Base-by-base conservation (phyloP, 2,888 invertebrate genomes). In the Macrophya annulata region DNA sequence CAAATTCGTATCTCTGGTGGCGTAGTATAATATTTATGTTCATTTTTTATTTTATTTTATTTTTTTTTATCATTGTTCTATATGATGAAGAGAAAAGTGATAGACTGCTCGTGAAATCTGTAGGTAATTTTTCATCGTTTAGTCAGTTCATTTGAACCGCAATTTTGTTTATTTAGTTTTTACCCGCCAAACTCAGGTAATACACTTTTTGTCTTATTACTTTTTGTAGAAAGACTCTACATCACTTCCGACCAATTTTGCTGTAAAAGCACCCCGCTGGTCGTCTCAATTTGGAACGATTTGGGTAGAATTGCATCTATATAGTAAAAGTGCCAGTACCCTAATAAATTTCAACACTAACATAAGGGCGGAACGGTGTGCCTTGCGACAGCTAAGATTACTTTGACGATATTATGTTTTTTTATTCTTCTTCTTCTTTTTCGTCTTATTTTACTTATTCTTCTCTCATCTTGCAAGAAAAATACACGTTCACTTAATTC, bases 221-320 rank as follows among this genome's bases (percentile, higher is more conserved):
- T 74, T 12, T 40, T 45, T 21, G 21, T 12, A 45, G 43, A 25
- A 43, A 74, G 21, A 21, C 45, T 45, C 21, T 74, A 74, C 10
- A 45, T 74, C 74, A 74, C 74, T 45, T 74, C 45, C 74, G 74
- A 74, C 74, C 74, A 74, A 74, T 74, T 74, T 74, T 45, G 45
- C 45, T 74, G 21, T 45, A 45, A 74, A 74, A 74, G n/a, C 74
- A 45, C 45, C 45, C 21, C 74, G 45, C 74, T 74, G 74, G 74
- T 74, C 74, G 74, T 43, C 74, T 74, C 74, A 74, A 74, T 74
- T 74, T 74, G 45, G 45, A 74, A 45, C 74, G 74, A 74, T 74
- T 74, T 74, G 21, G 74, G 74, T 45, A 40, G 45, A 45, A 74
- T 74, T 74, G 74, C 74, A 45, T 74, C 74, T 74, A 45, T 74